Evolutionary conservation across 2,797 vertebrate species (phyloP), one percentile per base, ranked within the genome.

Genomic region (Acestrorhynchus altus): DNA sequence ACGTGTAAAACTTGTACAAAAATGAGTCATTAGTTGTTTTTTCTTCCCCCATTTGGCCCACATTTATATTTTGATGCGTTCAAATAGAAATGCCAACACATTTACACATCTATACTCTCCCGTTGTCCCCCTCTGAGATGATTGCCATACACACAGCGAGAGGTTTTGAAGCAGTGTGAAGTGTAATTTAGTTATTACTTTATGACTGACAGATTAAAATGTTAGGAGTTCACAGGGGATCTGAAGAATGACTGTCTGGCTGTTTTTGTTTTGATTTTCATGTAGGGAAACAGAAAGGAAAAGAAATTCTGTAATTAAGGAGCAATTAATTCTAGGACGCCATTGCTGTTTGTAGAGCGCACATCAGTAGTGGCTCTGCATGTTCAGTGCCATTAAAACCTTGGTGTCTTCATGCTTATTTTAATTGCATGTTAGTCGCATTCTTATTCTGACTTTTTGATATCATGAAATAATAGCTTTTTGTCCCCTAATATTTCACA

Each of bases 181-280:
- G 4, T 80, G 57, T 49, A 31, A 79, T 78, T 81, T 86, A 86
- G 74, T 82, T 80, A 78, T 90, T 86, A 86, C 22, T 8, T 74
- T 67, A 74, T 86, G 82, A 92, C 83, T 87, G 89, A 87, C 89
- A 84, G 77, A 59, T 77, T 39, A 72, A 4, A 18, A 66, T 83
- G 85, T 81, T 76, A 63, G 31, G 67, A 47, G 79, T 31, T 76
- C 82, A 63, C 51, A 71, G 44, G 79, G 46, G 54, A 70, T 57
- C 15, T 16, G 11, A 44, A n/a, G 57, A 8, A 76, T 64, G 63
- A 47, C 2, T 81, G 56, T 46, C 73, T 76, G 71, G 12, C 10
- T 64, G 8, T 65, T 59, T 78, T 83, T 82, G 61, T 63, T 49
- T 77, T 9, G 22, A 20, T 69, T 57, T 82, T 80, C 77, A 65